These are phyloP conservation scores for Tupiocoris notatus DNA, from an alignment of 2,888 invertebrate species.

Conservation along the genomic window DNA sequence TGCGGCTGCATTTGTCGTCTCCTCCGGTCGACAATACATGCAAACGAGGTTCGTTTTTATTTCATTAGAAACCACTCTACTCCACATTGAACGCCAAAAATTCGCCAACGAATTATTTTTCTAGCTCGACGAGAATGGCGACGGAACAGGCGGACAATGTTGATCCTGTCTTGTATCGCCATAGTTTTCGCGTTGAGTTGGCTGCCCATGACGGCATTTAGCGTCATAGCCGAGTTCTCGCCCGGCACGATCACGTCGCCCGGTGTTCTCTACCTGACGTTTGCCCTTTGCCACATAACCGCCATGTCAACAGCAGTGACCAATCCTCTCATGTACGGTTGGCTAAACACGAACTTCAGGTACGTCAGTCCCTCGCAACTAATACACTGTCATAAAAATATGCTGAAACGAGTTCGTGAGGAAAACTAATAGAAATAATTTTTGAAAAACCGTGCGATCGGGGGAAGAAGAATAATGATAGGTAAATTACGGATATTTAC, in stretches of 20 bases:
- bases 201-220: slow-evolving; percentile 61
- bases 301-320: slow-evolving; percentile 60
- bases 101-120: slow-evolving; percentile 17
- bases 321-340: slow-evolving; percentile 62
- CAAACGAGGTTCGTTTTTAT: slow-evolving; percentile 49
- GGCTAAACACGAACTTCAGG: slow-evolving; percentile 61
- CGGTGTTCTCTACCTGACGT: slow-evolving; percentile 53
- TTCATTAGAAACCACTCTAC: background rate
- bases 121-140: slow-evolving; percentile 52
- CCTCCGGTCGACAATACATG: slow-evolving; percentile 49
- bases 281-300: slow-evolving; percentile 59
- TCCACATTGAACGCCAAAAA: background rate
- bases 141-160: slow-evolving; percentile 53
- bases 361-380: too few relatives aligned
- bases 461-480: too few relatives aligned
- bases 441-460: too few relatives aligned
- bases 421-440: too few relatives aligned
- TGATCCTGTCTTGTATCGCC: slow-evolving; percentile 58
- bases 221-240: slow-evolving; percentile 55
- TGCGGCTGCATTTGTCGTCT: slow-evolving; percentile 52
- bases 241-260: slow-evolving; percentile 48
- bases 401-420: too few relatives aligned
- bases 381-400: too few relatives aligned
- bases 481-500: too few relatives aligned
- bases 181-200: slow-evolving; percentile 60